Percentiles rank a stretch among this genome's conserved stretches.
Conservation (phyloP, 2,888 invertebrate species). For the Cheilosia vernalis region DNA sequence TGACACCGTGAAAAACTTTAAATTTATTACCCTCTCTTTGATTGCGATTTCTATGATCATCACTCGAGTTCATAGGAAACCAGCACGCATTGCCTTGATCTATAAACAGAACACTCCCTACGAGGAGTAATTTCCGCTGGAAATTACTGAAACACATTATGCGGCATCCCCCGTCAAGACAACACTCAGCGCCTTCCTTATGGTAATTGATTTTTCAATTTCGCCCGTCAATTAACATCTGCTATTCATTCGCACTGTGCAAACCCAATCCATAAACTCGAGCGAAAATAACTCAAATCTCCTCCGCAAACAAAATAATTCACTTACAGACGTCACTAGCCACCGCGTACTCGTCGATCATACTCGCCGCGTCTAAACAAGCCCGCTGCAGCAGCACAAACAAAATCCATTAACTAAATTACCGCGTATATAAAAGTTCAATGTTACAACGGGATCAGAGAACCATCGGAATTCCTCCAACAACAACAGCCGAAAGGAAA, state of each 20-base stretch:
- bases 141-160: background rate
- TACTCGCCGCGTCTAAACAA: slow-evolving; percentile 19
- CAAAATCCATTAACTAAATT: slow-evolving; percentile 27
- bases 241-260: slow-evolving; percentile 2
- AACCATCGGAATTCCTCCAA: slow-evolving; percentile 46
- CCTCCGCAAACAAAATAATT: slow-evolving; percentile 3
- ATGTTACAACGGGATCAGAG: slow-evolving; percentile 54
- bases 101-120: background rate
- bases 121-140: no score
- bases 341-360: slow-evolving; percentile 8
- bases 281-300: background rate
- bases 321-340: slow-evolving; percentile 20
- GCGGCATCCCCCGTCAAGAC: background rate
- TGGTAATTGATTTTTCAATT: slow-evolving; percentile 33
- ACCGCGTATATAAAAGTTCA: slow-evolving; percentile 51
- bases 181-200: slow-evolving; percentile 3
- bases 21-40: no score
- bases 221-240: slow-evolving; percentile 26
- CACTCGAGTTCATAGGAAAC: background rate
- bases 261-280: background rate
- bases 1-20: background rate
- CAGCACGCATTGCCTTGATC: background rate
- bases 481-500: slow-evolving; percentile 28
- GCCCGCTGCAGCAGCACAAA: background rate
- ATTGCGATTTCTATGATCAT: no score